Base-by-base conservation (phyloP, 37 sponge, comb jelly and placozoan species). In the Halichondria panicea region DNA sequence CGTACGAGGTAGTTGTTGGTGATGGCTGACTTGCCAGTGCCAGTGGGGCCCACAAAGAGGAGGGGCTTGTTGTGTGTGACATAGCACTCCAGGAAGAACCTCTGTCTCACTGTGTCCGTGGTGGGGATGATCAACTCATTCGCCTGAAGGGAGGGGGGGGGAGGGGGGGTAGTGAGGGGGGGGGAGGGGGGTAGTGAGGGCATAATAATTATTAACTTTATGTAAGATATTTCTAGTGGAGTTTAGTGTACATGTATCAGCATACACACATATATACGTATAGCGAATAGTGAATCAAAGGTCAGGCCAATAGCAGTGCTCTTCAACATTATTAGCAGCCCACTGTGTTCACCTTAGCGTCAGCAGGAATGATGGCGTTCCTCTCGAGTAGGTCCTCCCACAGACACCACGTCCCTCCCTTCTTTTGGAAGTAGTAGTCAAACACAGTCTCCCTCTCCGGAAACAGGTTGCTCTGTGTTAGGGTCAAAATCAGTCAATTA, bases 1-100 rank as follows among this genome's bases (percentile, higher is more conserved):
- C 88, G 54, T 54, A 93, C 81, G 11, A 99, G 79, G 82, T 77
- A 95, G 84, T 81, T 87, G 77, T 95, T 98, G 44, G 94, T 93
- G 70, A 98, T 93, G 72, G 96, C 99, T 25, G 99, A 95, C 74
- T 98, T 98, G 1, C 99, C 99, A 15, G 99, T 98, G 33, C 99
- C 98, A 31, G 99, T 98, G 4, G 94, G 96, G 4, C 99, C 99
- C 31, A 98, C 89, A 85, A 98, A 80, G 65, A 98, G 83, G 13
- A 90, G 69, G 1, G 99, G 94, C 55, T 87, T 84, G 34, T 82
- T 84, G 69, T 92, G 91, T 13, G 66, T 66, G 43, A 90, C 52
- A 43, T 84, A 90, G 28, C 76, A 77, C 24, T 83, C 74, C 67
- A 98, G 69, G 43, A 98, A 92, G 89, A 65, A 98, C 39, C 32